phyloP scores from a whole-genome alignment of 1,140 invertebrate species.

The Dysdera silvatica region DNA sequence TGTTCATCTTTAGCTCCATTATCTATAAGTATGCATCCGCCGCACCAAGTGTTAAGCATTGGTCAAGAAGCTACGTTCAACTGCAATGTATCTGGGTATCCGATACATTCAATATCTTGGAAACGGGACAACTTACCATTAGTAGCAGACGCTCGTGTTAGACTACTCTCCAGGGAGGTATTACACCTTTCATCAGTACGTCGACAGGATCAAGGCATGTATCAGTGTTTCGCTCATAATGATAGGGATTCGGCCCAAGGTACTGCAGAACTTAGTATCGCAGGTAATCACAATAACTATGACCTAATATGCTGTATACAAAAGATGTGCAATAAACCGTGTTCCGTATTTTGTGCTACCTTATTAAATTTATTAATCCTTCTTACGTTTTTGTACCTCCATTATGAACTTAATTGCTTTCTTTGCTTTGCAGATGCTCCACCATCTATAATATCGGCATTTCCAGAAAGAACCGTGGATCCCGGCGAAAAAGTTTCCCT shows the following conservation, averaged over 20 bases:
- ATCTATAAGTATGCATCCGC: background rate
- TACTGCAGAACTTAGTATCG: constrained; percentile 41
- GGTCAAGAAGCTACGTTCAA: constrained; percentile 72
- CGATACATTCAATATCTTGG: constrained; percentile 71
- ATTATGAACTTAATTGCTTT: background rate
- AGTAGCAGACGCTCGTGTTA: background rate
- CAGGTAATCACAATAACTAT: constrained; percentile 37
- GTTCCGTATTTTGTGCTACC: background rate
- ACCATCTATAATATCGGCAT: constrained; percentile 33
- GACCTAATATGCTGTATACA: background rate
- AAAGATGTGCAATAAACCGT: background rate
- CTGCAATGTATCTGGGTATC: constrained; percentile 74
- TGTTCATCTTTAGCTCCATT: constrained; percentile 6
- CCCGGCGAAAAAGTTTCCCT: constrained; percentile 54
- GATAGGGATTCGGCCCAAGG: constrained; percentile 40
- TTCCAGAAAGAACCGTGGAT: constrained; percentile 67
- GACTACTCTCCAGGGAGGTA: constrained; percentile 15
- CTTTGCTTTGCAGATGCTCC: constrained; percentile 32
- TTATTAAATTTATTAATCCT: background rate
- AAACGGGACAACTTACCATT: constrained; percentile 23
- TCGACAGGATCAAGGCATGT: constrained; percentile 45
- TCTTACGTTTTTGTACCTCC: background rate
- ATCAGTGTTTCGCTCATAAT: constrained; percentile 45
- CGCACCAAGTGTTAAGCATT: constrained; percentile 51
- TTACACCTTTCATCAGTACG: constrained; percentile 38